Conservation (phyloP, 2,888 invertebrate genomes). For the Zaprionus obscuricornis region DNA sequence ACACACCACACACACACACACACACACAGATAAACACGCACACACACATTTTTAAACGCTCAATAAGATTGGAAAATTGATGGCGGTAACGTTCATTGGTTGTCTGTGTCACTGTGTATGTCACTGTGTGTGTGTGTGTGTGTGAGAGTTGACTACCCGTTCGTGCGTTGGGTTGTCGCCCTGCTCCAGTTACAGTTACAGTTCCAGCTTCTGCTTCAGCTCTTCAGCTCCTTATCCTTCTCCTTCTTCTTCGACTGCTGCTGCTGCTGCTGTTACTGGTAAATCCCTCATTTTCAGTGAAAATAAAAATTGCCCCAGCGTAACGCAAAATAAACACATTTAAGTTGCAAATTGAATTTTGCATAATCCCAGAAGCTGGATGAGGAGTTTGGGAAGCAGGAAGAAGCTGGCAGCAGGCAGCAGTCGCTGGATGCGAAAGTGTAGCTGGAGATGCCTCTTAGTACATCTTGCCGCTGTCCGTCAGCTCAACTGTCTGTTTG, state of each 20-base stretch:
- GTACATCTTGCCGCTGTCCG: slow-evolving; percentile 25
- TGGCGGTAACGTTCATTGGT: slow-evolving; percentile 66
- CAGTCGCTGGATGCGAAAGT: no score
- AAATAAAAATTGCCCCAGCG: slow-evolving; percentile 78
- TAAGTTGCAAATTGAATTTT: slow-evolving; percentile 82
- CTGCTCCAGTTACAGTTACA: not conserved
- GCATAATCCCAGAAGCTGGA: slow-evolving; percentile 71
- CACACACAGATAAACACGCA: not conserved
- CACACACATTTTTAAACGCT: slow-evolving; percentile 64
- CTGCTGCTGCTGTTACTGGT: slow-evolving; percentile 34
- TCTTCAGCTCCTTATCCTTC: not conserved
- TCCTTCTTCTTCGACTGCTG: slow-evolving; percentile 14
- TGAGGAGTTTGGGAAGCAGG: not conserved
- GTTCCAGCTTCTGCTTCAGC: slow-evolving; percentile 10
- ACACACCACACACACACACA: slow-evolving; percentile 18
- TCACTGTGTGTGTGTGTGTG: not conserved
- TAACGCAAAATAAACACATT: slow-evolving; percentile 82
- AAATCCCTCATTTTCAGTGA: slow-evolving; percentile 78
- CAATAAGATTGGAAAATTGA: slow-evolving; percentile 81
- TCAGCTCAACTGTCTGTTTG: slow-evolving; percentile 23
- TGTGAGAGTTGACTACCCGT: slow-evolving; percentile 32
- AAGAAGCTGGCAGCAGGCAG: no score
- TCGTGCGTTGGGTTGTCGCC: slow-evolving; percentile 12
- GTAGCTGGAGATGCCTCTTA: slow-evolving; percentile 29
- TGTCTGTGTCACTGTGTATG: slow-evolving; percentile 9